Evolutionary conservation across 2,113 vertebrate species (phyloP).

Genomic region (Cariama cristata): DNA sequence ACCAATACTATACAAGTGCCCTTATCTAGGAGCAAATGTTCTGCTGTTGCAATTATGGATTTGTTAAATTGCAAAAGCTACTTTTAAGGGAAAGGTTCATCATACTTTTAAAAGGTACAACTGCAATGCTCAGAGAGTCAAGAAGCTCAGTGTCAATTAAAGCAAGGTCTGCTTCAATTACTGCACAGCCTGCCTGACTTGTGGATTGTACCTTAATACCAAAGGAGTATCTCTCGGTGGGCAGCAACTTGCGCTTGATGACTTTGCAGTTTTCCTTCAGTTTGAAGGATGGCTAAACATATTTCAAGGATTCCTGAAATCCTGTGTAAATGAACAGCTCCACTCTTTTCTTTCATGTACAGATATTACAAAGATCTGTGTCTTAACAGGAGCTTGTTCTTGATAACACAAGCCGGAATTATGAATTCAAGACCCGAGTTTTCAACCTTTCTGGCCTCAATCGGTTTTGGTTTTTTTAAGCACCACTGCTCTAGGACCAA

Average conservation of each 20-base stretch:
- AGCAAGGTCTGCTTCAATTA: not conserved
- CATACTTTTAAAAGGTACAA: not conserved
- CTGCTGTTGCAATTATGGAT: not conserved
- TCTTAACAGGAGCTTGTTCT: not conserved
- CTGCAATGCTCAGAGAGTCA: not conserved
- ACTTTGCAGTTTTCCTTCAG: not conserved
- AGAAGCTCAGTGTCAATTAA: not conserved
- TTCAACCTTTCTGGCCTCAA: rapidly evolving
- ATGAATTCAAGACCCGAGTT: not conserved
- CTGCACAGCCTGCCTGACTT: not conserved
- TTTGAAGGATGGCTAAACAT: not conserved
- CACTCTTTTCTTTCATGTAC: rapidly evolving
- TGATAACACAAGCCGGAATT: not conserved
- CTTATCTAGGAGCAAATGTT: conserved; percentile 58
- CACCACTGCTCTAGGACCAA: too few relatives aligned
- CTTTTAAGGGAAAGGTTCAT: not conserved
- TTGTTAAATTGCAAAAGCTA: not conserved
- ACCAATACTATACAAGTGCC: not conserved
- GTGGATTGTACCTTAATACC: not conserved
- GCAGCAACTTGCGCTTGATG: not conserved
- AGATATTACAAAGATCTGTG: not conserved
- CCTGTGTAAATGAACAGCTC: rapidly evolving
- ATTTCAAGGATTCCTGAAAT: rapidly evolving
- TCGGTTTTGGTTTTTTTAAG: rapidly evolving
- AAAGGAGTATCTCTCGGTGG: not conserved